Percentiles rank a stretch among this genome's conserved stretches.
These are phyloP conservation scores for Emydoidea blandingii DNA, from an alignment of 2,797 vertebrate genomes.

Conservation along the genomic window DNA sequence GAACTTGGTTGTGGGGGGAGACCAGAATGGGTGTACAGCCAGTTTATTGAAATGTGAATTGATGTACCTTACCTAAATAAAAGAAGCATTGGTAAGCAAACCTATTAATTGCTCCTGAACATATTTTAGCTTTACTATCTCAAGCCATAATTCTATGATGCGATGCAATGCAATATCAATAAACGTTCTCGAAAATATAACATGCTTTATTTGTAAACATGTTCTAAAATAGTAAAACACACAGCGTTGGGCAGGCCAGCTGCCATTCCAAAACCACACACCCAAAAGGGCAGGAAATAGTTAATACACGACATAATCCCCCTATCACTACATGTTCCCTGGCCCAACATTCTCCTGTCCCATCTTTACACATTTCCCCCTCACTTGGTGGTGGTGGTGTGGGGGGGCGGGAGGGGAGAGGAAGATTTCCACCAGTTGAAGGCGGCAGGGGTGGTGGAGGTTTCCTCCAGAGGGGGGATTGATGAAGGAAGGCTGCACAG, in stretches of 20 bases:
- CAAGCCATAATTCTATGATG: neutral
- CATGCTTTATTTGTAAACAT: neutral
- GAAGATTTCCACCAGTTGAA: neutral
- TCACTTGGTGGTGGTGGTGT: neutral
- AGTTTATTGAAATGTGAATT: neutral
- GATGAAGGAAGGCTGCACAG: neutral
- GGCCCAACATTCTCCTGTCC: neutral
- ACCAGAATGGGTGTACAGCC: neutral
- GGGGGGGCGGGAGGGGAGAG: too few relatives aligned
- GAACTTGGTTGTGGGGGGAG: neutral
- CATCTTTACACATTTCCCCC: neutral
- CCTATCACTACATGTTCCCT: neutral
- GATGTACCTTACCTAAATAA: neutral
- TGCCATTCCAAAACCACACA: neutral
- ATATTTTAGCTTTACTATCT: neutral
- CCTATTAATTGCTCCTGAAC: neutral
- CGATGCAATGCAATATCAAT: neutral
- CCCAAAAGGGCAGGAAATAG: neutral
- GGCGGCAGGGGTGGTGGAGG: neutral
- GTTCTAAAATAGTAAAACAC: neutral
- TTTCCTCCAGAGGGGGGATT: neutral
- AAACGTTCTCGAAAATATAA: neutral
- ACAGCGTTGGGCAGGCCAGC: neutral
- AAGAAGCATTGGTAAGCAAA: neutral
- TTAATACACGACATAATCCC: neutral